Conservation (phyloP, 2,888 invertebrate species). For the Metallyticus violacea region DNA sequence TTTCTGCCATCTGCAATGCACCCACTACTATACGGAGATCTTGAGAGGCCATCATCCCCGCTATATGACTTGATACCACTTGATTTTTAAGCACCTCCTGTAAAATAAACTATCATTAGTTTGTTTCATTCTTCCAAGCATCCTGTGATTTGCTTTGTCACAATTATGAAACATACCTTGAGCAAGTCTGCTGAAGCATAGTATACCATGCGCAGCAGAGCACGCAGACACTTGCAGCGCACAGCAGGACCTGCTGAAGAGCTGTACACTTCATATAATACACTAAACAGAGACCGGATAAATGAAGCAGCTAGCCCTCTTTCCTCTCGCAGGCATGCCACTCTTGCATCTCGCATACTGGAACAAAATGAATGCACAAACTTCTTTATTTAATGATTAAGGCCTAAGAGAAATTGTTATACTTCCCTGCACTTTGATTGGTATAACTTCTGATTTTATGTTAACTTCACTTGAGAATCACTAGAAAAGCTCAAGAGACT, state of each 20-base stretch:
- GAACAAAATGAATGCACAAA: too few species aligned
- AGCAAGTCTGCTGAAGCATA: constrained; percentile 87
- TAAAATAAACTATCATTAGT: not conserved
- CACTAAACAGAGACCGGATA: constrained; percentile 82
- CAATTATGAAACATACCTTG: constrained; percentile 49
- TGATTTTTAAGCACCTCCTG: constrained; percentile 61
- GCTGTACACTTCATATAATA: constrained; percentile 97
- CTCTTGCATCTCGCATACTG: constrained; percentile 57
- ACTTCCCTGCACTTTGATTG: too few species aligned
- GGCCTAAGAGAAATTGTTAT: too few species aligned
- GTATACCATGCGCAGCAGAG: constrained; percentile 93
- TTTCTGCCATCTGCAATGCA: constrained; percentile 94
- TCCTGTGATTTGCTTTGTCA: not conserved
- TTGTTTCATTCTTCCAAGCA: not conserved
- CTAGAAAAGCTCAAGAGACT: too few species aligned
- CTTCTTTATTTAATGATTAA: too few species aligned
- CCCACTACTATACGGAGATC: constrained; percentile 96
- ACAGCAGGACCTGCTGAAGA: constrained; percentile 97
- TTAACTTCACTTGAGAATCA: too few species aligned
- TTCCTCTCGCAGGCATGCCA: constrained; percentile 67
- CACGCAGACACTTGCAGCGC: constrained; percentile 93
- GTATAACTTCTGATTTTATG: too few species aligned
- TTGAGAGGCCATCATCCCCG: constrained; percentile 96
- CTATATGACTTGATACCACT: constrained; percentile 93
- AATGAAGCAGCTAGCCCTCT: constrained; percentile 65